Base-by-base conservation (phyloP, 2,888 invertebrate genomes). In the Eupithecia insigniata region DNA sequence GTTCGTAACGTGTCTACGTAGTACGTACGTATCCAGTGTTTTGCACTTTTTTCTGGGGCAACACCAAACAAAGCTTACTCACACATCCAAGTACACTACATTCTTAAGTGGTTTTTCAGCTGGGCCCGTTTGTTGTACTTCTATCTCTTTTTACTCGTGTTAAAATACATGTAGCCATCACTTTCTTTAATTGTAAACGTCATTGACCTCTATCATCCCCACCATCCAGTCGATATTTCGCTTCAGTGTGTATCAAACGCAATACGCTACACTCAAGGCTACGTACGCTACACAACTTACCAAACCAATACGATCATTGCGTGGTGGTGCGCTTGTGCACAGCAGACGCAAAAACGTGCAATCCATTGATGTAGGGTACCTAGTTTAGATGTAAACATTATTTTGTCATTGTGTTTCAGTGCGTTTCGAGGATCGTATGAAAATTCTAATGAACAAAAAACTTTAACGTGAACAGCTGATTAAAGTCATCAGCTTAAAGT, bases 381-480 rank as follows among this genome's bases (percentile, higher is more conserved):
- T 30, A 8, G 8, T 32, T 10, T 66, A 34, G 90, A 92, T 91
- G 92, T 93, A 92, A 92, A 92, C 91, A 92, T 89, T 89, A 43
- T 84, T 86, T 65, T 90, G 90, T 90, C 89, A 90, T 87, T 89
- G 85, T 84, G 83, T 90, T 93, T 89, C 91, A 92, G 92, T 92
- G 89, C 89, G 90, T 90, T 90, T 88, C 83, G 85, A 87, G 83
- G 85, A 87, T 84, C 85, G 87, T 85, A 87, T 86, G 85, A 83
- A 85, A 64, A 84, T 86, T 85, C 84, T 72, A 83, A n/a, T n/a
- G n/a, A n/a, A 78, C 78, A 77, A 85, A 82, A 8, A 83, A 83
- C 76, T 86, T 72, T 66, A 62, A 89, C 90, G 89, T 90, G 86
- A 91, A 89, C 90, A 92, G 90, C 90, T 91, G 91, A 88, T 90